Conservation (phyloP, 2,888 invertebrate species). For the Ryuthela nishihirai region DNA sequence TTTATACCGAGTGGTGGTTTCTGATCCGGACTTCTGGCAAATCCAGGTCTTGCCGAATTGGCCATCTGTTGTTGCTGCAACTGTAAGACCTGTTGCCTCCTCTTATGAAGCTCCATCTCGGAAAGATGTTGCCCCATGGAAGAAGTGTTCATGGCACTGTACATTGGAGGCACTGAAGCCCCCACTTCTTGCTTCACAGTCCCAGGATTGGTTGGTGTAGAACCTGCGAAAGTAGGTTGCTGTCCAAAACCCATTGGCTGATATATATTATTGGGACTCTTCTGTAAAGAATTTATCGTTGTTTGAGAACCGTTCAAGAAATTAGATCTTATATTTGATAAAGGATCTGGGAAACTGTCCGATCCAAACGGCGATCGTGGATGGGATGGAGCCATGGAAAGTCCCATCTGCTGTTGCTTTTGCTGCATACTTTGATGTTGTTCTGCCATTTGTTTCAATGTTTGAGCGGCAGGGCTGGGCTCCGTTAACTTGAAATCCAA, state of each 20-base stretch:
- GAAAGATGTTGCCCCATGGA: constrained; percentile 13
- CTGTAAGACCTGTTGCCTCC: constrained; percentile 25
- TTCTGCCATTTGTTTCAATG: constrained; percentile 94
- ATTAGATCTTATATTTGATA: constrained; percentile 27
- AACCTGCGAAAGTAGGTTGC: background rate
- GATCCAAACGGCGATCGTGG: constrained; percentile 40
- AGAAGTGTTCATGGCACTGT: constrained; percentile 10
- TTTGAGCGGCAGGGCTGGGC: constrained; percentile 85
- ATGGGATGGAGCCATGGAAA: constrained; percentile 27
- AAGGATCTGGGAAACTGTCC: constrained; percentile 29
- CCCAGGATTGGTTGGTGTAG: background rate
- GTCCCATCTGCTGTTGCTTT: constrained; percentile 41
- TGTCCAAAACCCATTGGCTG: constrained; percentile 14
- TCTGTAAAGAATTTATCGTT: constrained; percentile 17
- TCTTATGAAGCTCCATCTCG: constrained; percentile 29
- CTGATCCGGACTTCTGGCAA: constrained; percentile 23
- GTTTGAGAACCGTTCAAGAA: constrained; percentile 20
- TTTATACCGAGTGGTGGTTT: constrained; percentile 1
- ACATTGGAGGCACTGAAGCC: constrained; percentile 7
- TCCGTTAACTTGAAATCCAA: constrained; percentile 41
- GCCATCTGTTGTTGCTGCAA: constrained; percentile 36
- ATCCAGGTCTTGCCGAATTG: constrained; percentile 13
- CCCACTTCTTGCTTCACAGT: constrained; percentile 18
- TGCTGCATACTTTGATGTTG: constrained; percentile 76
- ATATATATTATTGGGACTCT: constrained; percentile 22